Base-by-base conservation (phyloP, 2,888 invertebrate species). In the Sicus ferrugineus region DNA sequence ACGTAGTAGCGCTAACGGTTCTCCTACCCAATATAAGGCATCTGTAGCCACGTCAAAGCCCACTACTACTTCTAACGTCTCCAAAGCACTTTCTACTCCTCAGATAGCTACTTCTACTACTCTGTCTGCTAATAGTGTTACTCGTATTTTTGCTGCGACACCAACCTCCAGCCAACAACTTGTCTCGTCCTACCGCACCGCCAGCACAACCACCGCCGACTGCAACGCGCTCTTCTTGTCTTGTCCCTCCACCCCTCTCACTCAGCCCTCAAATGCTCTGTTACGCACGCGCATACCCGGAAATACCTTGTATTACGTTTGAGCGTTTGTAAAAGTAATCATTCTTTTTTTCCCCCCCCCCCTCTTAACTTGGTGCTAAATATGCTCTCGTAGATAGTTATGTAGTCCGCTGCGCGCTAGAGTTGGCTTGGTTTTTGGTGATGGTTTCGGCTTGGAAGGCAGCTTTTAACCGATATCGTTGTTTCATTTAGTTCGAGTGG, bases 291-390 rank as follows among this genome's bases (percentile, higher is more conserved):
- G 82, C 74, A 79, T 83, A 67, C 83, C 82, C 56, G 82, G 82
- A 78, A 83, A 75, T 73, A 82, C 83, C 74, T 77, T 82, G 75
- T 83, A 83, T 76, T 82, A 83, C 78, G 83, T 82, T 74, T 83
- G 77, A 80, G 67, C 52, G 38, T 59, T 54, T 66, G n/a, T 56
- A 42, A 66, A 48, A 61, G 62, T 56, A 62, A 68, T 69, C 26
- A 23, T 54, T 62, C 30, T 19, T 34, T 58, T 42, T 66, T 31
- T 61, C 42, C 54, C 42, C 11, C 48, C 58, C 38, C 61, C 63
- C 62, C 21, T 23, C 26, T 54, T 28, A 68, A 34, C n/a, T 5
- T 42, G 14, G 54, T 28, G 42, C 21, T 21, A 42, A 42, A 11
- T 28, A 54, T 54, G 28, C 26, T n/a, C n/a, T 54, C 23, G 54